Base-by-base conservation (phyloP, 2,888 invertebrate genomes). In the Margaritifera margaritifera region DNA sequence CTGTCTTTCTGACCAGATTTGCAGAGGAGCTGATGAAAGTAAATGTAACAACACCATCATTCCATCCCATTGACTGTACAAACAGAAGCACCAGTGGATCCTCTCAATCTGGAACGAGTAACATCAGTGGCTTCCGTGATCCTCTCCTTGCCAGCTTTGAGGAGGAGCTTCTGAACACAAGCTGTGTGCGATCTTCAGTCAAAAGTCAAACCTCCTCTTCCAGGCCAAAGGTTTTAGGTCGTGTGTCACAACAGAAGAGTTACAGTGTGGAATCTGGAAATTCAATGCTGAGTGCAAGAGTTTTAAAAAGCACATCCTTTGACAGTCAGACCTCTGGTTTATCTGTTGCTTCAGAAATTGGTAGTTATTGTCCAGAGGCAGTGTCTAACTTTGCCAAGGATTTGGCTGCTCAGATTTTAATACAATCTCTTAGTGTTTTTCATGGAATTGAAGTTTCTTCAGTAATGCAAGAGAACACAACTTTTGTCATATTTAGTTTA, bases 21-120 rank as follows among this genome's bases (percentile, higher is more conserved):
- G 87, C 86, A 18, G 86, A 86, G 67, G 85, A 87, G 72, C 74
- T 88, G 57, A 84, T 85, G 80, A 85, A 83, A 55, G 81, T 80
- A 2, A 82, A 86, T 66, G 81, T 83, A 6, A 82, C 81, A 22
- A 77, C 83, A 31, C 86, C 85, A 8, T 78, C 82, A 56, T 67
- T 86, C 22, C 71, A 75, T 51, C 62, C 81, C 18, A 70, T 82
- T 18, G 75, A 80, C 24, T 74, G 78, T 20, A 81, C 82, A 20
- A 75, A 69, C 56, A 68, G 77, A 31, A 81, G 81, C 59, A 72
- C 78, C 0, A 83, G 83, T 65, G 76, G 78, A 18, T 81, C 83
- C 11, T 79, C 80, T 57, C 78, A 79, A 8, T 85, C 84, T 24
- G 76, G 82, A n/a, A 76, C 81, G 50, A 85, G 86, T 71, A 85